Base-by-base conservation (phyloP, 2,888 invertebrate genomes). In the Apamea anceps region DNA sequence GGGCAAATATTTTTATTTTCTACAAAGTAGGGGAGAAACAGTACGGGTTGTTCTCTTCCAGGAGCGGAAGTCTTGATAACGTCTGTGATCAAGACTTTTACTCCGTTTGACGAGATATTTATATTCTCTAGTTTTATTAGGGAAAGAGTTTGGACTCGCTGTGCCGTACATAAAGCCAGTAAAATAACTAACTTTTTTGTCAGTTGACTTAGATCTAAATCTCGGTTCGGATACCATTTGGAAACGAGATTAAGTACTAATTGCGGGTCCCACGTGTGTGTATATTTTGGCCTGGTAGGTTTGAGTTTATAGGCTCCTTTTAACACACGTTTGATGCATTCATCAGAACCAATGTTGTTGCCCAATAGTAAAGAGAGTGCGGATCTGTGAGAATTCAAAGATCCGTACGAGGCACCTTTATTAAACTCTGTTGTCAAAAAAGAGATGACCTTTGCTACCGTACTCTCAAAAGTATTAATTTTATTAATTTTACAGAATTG, bases 201-300 rank as follows among this genome's bases (percentile, higher is more conserved):
- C 3, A 68, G 6, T 48, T 70, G 48, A 15, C 48, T 54, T 10
- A 70, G 12, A 2, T 70, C 6, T 70, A 54, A 54, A 3, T 70
- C 51, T 70, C 51, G 21, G 32, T 70, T 70, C 51, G 32, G 51
- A 51, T 70, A 70, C 32, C 70, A 70, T 70, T 70, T 70, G 32
- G 51, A 51, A 32, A 70, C 70, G 0, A 51, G 32, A 21, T 70
- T 70, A 51, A 21, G 70, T 1, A 48, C 68, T 68, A 32, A 13
- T 28, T 70, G 70, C 12, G 70, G 51, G 4, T 70, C 21, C 51
- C 32, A 54, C 7, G 70, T 51, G 48, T 51, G 68, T 28, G 68
- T 32, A 51, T n/a, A n/a, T n/a, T n/a, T n/a, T n/a, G n/a, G 51
- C 13, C 4, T 70, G 32, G 32, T 70, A 54, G 70, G 51, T 70